phyloP scores from a whole-genome alignment of 2,888 invertebrate genomes.

The Hydriomena furcata region DNA sequence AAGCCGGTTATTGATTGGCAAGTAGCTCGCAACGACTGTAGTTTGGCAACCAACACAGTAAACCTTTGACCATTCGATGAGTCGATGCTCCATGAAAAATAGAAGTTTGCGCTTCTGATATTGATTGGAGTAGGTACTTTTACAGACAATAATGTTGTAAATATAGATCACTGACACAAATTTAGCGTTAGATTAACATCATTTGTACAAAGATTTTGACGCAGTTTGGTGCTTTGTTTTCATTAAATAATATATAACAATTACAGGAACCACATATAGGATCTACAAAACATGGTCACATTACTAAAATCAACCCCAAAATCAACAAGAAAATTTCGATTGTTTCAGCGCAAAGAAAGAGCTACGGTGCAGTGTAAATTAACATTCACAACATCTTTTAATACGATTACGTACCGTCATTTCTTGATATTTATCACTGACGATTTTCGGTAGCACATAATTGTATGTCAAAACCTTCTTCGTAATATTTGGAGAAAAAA shows the following conservation, averaged over 20 bases:
- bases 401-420: slow-evolving; percentile 36
- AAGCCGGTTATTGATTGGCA: slow-evolving; percentile 53
- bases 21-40: slow-evolving; percentile 44
- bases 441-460: slow-evolving; percentile 1
- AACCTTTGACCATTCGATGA: slow-evolving; percentile 38
- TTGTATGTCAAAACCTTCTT: slow-evolving; percentile 15
- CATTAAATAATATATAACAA: slow-evolving; percentile 18
- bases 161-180: slow-evolving; percentile 37
- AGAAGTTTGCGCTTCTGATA: neutral
- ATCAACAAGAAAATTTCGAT: slow-evolving; percentile 52
- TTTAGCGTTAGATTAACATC: slow-evolving; percentile 26
- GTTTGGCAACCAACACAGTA: slow-evolving; percentile 48
- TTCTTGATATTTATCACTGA: slow-evolving; percentile 27
- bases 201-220: slow-evolving; percentile 27
- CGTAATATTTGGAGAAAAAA: slow-evolving; percentile 4
- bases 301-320: slow-evolving; percentile 15
- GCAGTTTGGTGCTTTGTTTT: slow-evolving; percentile 27
- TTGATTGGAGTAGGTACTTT: slow-evolving; percentile 1
- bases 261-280: slow-evolving; percentile 8
- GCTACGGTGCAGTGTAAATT: slow-evolving; percentile 61
- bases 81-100: slow-evolving; percentile 18
- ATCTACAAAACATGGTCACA: slow-evolving; percentile 13
- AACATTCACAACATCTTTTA: slow-evolving; percentile 49
- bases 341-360: slow-evolving; percentile 75
- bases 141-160: slow-evolving; percentile 38